Conservation (phyloP, 2,113 vertebrate genomes). For the Cottus gobio region DNA sequence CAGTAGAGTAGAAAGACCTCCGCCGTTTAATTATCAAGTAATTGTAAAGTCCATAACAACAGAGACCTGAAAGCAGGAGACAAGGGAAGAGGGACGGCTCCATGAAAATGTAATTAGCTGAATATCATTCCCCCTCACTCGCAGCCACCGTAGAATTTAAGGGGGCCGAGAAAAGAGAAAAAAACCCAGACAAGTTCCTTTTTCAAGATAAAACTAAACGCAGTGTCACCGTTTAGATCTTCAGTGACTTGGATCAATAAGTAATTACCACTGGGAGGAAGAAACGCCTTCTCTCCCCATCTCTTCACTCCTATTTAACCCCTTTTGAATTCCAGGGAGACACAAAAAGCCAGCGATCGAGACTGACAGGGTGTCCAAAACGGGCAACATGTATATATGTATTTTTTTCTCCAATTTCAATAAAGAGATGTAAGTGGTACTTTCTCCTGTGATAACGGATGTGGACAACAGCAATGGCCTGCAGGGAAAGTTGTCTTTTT, state of each 20-base stretch:
- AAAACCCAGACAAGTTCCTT: constrained; percentile 48
- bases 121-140: constrained; percentile 65
- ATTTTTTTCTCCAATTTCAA: constrained; percentile 23
- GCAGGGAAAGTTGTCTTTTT: too few relatives aligned
- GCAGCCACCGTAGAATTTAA: constrained; percentile 54
- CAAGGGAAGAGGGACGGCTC: constrained; percentile 62
- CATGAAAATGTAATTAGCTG: constrained; percentile 76
- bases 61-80: constrained; percentile 62
- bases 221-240: constrained; percentile 75
- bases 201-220: constrained; percentile 70
- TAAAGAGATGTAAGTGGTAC: constrained; percentile 1
- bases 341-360: constrained; percentile 35
- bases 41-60: constrained; percentile 75
- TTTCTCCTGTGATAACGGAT: background rate
- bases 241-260: constrained; percentile 77
- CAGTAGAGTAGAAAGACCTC: constrained; percentile 61
- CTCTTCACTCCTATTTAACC: constrained; percentile 63
- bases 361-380: constrained; percentile 12
- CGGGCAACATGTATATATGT: background rate
- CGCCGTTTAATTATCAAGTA: constrained; percentile 78
- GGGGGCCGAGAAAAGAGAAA: constrained; percentile 9
- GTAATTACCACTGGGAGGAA: constrained; percentile 74
- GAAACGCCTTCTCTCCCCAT: constrained; percentile 50
- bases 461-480: too few relatives aligned
- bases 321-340: constrained; percentile 51